Base-by-base conservation (phyloP, 2,888 invertebrate species). In the Cephus sareptanus region DNA sequence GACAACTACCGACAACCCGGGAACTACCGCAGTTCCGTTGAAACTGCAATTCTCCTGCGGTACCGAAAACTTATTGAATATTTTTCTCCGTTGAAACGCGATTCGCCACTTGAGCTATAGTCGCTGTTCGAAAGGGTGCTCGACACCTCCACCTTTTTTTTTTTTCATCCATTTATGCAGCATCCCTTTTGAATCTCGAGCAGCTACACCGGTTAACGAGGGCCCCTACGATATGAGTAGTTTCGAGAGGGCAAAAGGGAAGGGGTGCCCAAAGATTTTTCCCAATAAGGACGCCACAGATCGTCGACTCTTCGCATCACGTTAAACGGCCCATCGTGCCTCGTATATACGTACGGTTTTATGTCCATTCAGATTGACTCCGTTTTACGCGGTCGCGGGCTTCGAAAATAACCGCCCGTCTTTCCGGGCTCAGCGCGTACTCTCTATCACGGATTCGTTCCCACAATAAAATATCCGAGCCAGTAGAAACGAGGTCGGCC, bases 381-480 rank as follows among this genome's bases (percentile, higher is more conserved):
- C 56, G 56, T 23, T 56, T 56, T 56, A 56, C 56, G 56, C 56
- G 56, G 56, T 56, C 56, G 23, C 56, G 56, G 56, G 23, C 56
- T 56, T 9, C 56, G 56, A 56, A 23, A 56, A 56, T 56, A 56
- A 56, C 56, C 23, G 56, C 6, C 56, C 9, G 56, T 56, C 56
- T 56, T 56, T 56, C 56, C 15, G 9, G 9, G 40, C 15, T 23
- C 40, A 40, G 56, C 56, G 56, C 56, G 23, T 9, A 23, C 56
- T 56, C 56, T 56, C 71, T 23, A 30, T 71, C 71, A 23, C 71
- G 71, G 6, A 34, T n/a, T 71, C 71, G 71, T 30, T 71, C 71
- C 13, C 71, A 34, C 31, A 33, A 71, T 71, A 71, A 71, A 71
- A 71, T 71, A 71, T 34, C 71, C 23, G 30, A 71, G 71, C 71